Conservation (phyloP, 2,888 invertebrate genomes). For the Tethea ocularis region DNA sequence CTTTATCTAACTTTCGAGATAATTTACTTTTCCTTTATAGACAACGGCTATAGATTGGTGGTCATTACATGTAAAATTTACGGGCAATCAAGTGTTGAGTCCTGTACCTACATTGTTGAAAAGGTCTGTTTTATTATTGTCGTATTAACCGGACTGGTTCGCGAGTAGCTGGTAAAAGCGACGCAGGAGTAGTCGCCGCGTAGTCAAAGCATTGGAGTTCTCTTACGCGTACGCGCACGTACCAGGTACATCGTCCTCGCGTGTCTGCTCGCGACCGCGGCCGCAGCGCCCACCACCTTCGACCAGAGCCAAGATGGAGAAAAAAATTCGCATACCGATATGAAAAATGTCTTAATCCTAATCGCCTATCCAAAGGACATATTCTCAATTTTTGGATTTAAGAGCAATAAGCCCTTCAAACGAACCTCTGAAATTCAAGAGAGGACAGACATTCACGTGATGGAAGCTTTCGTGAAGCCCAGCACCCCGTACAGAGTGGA, state of each 20-base stretch:
- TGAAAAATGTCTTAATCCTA: slow-evolving; percentile 89
- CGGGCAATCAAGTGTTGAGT: slow-evolving; percentile 10
- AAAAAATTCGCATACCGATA: slow-evolving; percentile 87
- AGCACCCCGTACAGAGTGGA: slow-evolving; percentile 88
- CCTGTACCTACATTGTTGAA: slow-evolving; percentile 38
- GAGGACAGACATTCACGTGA: slow-evolving; percentile 70
- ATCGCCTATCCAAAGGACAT: slow-evolving; percentile 82
- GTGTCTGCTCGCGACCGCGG: slow-evolving; percentile 53
- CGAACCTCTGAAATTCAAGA: slow-evolving; percentile 54
- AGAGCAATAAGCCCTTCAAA: slow-evolving; percentile 46
- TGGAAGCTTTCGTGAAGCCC: slow-evolving; percentile 86
- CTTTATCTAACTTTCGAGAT: background rate
- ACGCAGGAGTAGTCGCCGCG: slow-evolving; percentile 58
- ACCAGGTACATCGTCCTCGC: slow-evolving; percentile 59
- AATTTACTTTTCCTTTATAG: background rate
- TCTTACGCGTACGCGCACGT: slow-evolving; percentile 64
- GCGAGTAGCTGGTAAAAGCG: slow-evolving; percentile 72
- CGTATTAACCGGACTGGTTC: slow-evolving; percentile 77
- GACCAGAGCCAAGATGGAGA: slow-evolving; percentile 92
- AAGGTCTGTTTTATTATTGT: slow-evolving; percentile 52
- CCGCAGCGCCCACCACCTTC: slow-evolving; percentile 70
- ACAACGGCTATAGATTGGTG: background rate
- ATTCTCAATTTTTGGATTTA: slow-evolving; percentile 33
- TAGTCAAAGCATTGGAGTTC: slow-evolving; percentile 61
- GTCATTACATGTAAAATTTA: background rate